phyloP scores from a whole-genome alignment of 2,888 invertebrate species.

The Alsophila aescularia region DNA sequence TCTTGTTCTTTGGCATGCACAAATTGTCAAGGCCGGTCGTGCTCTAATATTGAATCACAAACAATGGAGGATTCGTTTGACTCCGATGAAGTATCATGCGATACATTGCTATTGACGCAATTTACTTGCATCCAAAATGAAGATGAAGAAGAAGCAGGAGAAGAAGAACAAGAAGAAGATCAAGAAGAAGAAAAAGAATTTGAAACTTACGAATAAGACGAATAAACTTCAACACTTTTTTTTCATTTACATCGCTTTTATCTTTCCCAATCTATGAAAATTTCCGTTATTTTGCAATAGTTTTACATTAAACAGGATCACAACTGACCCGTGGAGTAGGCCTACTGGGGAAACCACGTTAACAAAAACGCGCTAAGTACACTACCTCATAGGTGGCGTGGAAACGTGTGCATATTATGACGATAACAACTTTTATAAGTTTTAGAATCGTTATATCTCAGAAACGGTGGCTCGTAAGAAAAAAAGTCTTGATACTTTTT shows the following conservation, averaged over 20 bases:
- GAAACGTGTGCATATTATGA: background rate
- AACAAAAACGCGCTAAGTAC: background rate
- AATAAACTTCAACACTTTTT: conserved; percentile 9
- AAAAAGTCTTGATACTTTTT: conserved; percentile 28
- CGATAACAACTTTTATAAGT: conserved; percentile 8
- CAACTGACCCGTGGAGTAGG: conserved; percentile 2
- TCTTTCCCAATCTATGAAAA: background rate
- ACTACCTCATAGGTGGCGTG: no score
- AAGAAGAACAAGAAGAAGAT: conserved; percentile 7
- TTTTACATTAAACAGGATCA: conserved; percentile 1
- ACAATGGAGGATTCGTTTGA: background rate
- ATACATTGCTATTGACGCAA: background rate
- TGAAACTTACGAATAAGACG: conserved; percentile 4
- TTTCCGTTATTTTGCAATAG: background rate
- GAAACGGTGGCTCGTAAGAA: conserved; percentile 17
- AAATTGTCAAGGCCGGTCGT: background rate
- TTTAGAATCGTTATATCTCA: conserved; percentile 26
- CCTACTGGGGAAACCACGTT: conserved; percentile 2
- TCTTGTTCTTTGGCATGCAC: background rate
- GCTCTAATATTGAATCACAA: background rate
- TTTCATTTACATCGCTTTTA: conserved; percentile 1
- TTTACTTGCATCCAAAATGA: background rate
- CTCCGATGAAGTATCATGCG: background rate
- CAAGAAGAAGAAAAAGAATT: conserved; percentile 9
- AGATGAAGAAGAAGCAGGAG: background rate